These are phyloP conservation scores for Ormyrus labotus DNA, from an alignment of 2,888 invertebrate species.

Conservation along the genomic window DNA sequence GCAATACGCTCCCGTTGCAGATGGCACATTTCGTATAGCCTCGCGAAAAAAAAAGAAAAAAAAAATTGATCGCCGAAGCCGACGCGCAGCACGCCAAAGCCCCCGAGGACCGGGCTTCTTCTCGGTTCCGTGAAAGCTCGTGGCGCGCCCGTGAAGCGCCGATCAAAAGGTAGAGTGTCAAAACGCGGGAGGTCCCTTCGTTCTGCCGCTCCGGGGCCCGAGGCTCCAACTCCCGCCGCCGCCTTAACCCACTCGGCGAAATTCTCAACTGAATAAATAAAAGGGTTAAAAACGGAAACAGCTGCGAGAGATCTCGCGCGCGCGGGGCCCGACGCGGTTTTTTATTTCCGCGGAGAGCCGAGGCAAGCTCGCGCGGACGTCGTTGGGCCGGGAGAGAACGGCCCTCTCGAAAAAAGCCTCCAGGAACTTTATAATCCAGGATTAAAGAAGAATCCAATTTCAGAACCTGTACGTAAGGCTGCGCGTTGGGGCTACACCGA, in stretches of 20 bases:
- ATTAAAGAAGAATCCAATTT: constrained; percentile 52
- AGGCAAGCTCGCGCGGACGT: neutral
- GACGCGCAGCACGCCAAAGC: too few relatives aligned
- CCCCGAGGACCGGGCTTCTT: too few relatives aligned
- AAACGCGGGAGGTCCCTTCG: neutral
- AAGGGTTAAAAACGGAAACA: constrained; percentile 19
- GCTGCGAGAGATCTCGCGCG: neutral
- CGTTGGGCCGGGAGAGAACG: too few relatives aligned
- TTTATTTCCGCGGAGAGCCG: too few relatives aligned
- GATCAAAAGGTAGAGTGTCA: neutral
- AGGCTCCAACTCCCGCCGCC: neutral
- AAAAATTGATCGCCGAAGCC: too few relatives aligned
- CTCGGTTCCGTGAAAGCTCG: too few relatives aligned
- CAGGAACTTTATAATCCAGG: constrained; percentile 30
- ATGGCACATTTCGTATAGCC: too few relatives aligned
- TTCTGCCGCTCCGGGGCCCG: neutral
- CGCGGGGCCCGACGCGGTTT: too few relatives aligned
- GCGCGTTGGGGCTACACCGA: neutral
- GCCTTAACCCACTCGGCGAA: constrained; percentile 17
- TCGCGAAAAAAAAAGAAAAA: too few relatives aligned
- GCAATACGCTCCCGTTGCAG: too few relatives aligned
- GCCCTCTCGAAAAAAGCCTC: constrained; percentile 3
- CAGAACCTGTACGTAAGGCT: constrained; percentile 32
- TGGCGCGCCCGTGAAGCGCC: too few relatives aligned
- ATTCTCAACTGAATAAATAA: neutral